A percentile compares a stretch with the other conserved stretches of the same genome.
phyloP scores from a whole-genome alignment of 2,888 invertebrate genomes.

The Pantelozetes paolii region DNA sequence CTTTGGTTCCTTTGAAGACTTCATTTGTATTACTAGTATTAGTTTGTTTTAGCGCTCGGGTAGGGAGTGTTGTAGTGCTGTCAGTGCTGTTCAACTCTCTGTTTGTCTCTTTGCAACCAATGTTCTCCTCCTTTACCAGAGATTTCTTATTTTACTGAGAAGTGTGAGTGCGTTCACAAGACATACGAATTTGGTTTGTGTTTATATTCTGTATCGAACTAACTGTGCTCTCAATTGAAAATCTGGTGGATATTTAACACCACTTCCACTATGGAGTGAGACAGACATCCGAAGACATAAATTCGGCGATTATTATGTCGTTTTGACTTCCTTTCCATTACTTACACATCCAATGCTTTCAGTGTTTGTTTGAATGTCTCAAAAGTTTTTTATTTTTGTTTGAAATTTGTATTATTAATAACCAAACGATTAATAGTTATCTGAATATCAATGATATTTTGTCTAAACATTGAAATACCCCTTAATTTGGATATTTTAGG shows the following conservation, averaged over 20 bases:
- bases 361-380: neutral
- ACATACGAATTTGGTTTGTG: too few species aligned
- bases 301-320: slow-evolving; percentile 7
- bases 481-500: neutral
- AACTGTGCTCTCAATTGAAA: neutral
- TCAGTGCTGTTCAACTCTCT: slow-evolving; percentile 14
- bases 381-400: too few species aligned
- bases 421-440: neutral
- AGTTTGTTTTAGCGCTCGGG: slow-evolving; percentile 9
- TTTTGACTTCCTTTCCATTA: slow-evolving; percentile 7
- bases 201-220: slow-evolving; percentile 29
- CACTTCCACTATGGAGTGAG: neutral
- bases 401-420: too few species aligned
- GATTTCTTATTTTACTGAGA: neutral
- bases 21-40: neutral
- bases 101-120: neutral
- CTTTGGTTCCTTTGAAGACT: slow-evolving; percentile 1
- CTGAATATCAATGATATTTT: neutral
- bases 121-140: neutral
- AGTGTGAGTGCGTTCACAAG: neutral
- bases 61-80: slow-evolving; percentile 26
- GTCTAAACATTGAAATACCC: neutral
- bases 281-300: neutral
- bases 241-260: slow-evolving; percentile 16
- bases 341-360: neutral